These are phyloP conservation scores for Spilogale gracilis DNA, from an alignment of 2,113 vertebrate genomes.

Conservation along the genomic window DNA sequence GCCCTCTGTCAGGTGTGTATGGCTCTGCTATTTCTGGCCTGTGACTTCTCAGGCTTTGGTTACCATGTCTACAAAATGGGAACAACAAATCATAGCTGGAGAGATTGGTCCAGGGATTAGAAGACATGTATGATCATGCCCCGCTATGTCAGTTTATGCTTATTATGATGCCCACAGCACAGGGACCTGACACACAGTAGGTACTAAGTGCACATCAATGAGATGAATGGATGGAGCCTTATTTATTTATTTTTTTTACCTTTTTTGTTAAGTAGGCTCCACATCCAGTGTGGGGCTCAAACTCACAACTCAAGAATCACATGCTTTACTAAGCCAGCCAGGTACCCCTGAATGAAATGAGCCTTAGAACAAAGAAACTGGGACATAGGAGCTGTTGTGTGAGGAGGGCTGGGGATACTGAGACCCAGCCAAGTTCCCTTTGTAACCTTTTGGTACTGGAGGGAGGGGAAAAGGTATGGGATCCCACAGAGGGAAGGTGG, in stretches of 20 bases:
- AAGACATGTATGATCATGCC: background rate
- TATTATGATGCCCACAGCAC: background rate
- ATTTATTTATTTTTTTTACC: background rate
- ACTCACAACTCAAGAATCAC: background rate
- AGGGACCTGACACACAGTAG: background rate
- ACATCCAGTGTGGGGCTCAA: background rate
- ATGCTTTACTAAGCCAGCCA: background rate
- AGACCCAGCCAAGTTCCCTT: conserved; percentile 10
- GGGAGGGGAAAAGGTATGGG: background rate
- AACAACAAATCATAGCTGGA: conserved; percentile 54
- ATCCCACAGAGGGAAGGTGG: background rate
- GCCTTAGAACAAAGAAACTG: background rate
- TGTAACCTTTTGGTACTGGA: conserved; percentile 23
- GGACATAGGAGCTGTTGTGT: background rate
- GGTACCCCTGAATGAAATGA: background rate
- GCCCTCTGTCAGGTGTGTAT: conserved; percentile 2
- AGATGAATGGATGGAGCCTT: background rate
- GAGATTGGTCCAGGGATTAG: background rate
- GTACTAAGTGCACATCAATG: background rate
- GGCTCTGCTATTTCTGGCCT: conserved; percentile 65
- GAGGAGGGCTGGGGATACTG: background rate
- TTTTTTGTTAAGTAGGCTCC: background rate
- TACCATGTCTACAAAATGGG: conserved; percentile 51
- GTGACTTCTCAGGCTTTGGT: conserved; percentile 1
- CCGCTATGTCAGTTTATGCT: background rate